phyloP scores from a whole-genome alignment of 2,888 invertebrate species.

The Leptinotarsa haldemani region DNA sequence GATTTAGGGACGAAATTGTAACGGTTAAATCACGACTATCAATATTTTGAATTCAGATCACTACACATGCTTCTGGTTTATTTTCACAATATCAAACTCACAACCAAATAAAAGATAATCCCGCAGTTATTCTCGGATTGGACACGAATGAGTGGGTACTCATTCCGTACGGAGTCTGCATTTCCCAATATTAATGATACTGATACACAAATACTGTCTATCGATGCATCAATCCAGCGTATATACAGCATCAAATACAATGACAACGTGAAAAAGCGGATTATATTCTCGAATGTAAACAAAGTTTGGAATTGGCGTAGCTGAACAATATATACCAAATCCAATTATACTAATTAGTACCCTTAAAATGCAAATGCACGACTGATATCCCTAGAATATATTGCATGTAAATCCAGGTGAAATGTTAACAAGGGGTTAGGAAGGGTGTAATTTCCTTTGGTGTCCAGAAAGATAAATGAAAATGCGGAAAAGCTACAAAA shows the following conservation, averaged over 20 bases:
- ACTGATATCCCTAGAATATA: slow-evolving; percentile 40
- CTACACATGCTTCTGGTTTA: too few species aligned
- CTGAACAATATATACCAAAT: slow-evolving; percentile 34
- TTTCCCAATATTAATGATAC: neutral
- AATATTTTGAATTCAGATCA: too few species aligned
- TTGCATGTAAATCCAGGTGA: slow-evolving; percentile 46
- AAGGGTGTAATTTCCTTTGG: slow-evolving; percentile 38
- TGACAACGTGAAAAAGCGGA: slow-evolving; percentile 24
- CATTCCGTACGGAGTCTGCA: neutral
- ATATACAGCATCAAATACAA: slow-evolving; percentile 17
- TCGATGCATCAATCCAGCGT: slow-evolving; percentile 4
- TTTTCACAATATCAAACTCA: too few species aligned
- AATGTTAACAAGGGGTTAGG: slow-evolving; percentile 45
- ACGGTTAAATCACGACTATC: too few species aligned
- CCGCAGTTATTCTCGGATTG: neutral
- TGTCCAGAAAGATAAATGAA: slow-evolving; percentile 29
- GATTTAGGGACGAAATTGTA: too few species aligned
- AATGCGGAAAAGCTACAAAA: neutral
- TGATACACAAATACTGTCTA: slow-evolving; percentile 1
- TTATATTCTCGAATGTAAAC: slow-evolving; percentile 30
- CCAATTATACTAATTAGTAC: slow-evolving; percentile 46
- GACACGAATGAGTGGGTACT: neutral
- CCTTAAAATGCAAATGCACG: slow-evolving; percentile 47
- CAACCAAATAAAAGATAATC: too few species aligned
- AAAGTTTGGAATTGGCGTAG: slow-evolving; percentile 20